Percentiles rank a stretch among this genome's conserved stretches.
These are phyloP conservation scores for Hoplostethus mediterraneus DNA, from an alignment of 2,797 vertebrate species.

Conservation along the genomic window DNA sequence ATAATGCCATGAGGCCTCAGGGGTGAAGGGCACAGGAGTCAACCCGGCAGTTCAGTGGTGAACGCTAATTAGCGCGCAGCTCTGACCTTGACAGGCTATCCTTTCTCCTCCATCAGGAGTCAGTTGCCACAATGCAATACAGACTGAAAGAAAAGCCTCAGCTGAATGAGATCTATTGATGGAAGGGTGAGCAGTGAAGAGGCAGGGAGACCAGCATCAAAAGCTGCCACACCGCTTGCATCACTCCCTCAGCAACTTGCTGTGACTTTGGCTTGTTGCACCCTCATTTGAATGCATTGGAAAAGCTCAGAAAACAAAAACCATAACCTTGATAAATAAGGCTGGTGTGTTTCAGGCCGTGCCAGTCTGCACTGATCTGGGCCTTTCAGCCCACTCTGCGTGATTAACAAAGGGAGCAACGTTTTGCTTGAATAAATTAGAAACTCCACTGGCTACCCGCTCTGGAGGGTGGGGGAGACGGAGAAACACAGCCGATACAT, in stretches of 20 bases:
- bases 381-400: conserved; percentile 75
- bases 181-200: conserved; percentile 72
- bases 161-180: conserved; percentile 81
- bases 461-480: conserved; percentile 44
- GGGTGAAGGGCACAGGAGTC: conserved; percentile 76
- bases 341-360: conserved; percentile 72
- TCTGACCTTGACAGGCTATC: conserved; percentile 81
- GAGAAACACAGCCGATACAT: conserved; percentile 68
- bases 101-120: conserved; percentile 70
- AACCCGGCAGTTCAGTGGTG: conserved; percentile 68
- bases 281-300: conserved; percentile 82
- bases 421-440: conserved; percentile 81
- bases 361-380: conserved; percentile 62
- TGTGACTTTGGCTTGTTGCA: conserved; percentile 78
- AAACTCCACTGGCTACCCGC: conserved; percentile 64
- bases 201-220: conserved; percentile 74
- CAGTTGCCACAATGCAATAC: conserved; percentile 73
- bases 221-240: conserved; percentile 72
- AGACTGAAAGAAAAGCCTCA: conserved; percentile 66
- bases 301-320: conserved; percentile 77
- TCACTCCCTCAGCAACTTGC: conserved; percentile 74
- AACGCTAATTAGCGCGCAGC: conserved; percentile 81
- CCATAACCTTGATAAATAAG: conserved; percentile 79
- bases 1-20: conserved; percentile 65
- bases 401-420: conserved; percentile 76